Evolutionary conservation across 2,797 vertebrate species (phyloP), one percentile per base, ranked within the genome.

Genomic region (Falco naumanni): DNA sequence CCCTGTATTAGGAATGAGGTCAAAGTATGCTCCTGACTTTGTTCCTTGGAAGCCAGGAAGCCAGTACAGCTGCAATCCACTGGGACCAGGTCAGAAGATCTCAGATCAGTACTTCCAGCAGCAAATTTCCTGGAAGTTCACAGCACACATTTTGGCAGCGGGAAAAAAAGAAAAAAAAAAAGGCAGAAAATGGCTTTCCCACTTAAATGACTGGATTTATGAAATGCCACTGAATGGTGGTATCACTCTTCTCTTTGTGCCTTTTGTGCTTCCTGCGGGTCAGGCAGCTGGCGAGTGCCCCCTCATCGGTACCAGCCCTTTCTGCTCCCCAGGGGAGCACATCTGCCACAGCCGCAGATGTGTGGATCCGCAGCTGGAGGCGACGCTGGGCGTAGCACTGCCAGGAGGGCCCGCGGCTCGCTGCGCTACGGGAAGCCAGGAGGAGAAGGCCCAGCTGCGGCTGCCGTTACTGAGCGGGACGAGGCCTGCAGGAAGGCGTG

Each of bases 331-430:
- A 8, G 39, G 20, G n/a, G 45, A 29, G 26, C 39, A 31, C 2
- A 2, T 18, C 54, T 3, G 1, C 34, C 71, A 26, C 34, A 29
- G 5, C 15, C 64, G 41, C 33, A 11, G 3, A 33, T 4, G 18
- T 5, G 13, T 19, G 53, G 26, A 3, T 15, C 51, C 26, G 51
- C 41, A 48, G 5, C 47, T 6, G 31, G 22, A 4, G 41, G 11
- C 1, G 24, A 21, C 41, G 2, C 48, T 0, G 21, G 7, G 25
- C 24, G 16, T 59, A 76, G 12, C 53, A 7, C 1, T 4, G 3
- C 33, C 1, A 1, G 53, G 37, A 16, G 7, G 21, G 43, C 45
- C 50, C 17, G 16, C 50, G 48, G 53, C 43, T 50, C 8, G 7
- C 43, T 45, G 43, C 12, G 11, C 21, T 5, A 14, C 0, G 4